Conservation (phyloP, 2,113 vertebrate species). For the Lophius piscatorius region DNA sequence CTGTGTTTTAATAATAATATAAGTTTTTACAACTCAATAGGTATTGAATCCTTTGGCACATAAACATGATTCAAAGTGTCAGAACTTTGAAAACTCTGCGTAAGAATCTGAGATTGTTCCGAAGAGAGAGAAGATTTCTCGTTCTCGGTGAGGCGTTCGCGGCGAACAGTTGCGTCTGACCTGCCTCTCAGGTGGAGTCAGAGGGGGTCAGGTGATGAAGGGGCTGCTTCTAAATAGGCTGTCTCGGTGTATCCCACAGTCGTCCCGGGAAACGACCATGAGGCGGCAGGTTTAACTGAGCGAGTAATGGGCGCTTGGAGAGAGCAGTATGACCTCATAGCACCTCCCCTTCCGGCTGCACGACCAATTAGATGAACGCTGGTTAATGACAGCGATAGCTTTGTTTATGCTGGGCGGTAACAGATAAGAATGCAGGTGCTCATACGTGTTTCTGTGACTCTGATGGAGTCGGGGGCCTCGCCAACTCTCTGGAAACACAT, state of each 20-base stretch:
- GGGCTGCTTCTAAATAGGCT: slow-evolving; percentile 62
- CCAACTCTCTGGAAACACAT: slow-evolving; percentile 52
- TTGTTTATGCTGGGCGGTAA: slow-evolving; percentile 36
- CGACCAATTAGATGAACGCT: slow-evolving; percentile 56
- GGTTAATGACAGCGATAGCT: slow-evolving; percentile 30
- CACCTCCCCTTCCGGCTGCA: slow-evolving; percentile 39
- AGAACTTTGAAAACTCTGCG: too few relatives aligned
- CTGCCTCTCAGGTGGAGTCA: slow-evolving; percentile 49
- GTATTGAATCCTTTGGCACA: too few relatives aligned
- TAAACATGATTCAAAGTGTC: too few relatives aligned
- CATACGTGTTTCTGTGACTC: neutral
- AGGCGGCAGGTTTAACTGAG: slow-evolving; percentile 50
- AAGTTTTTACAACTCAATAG: too few relatives aligned
- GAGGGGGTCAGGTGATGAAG: neutral
- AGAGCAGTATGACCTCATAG: slow-evolving; percentile 51
- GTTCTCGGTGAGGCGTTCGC: neutral
- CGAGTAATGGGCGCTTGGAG: slow-evolving; percentile 52
- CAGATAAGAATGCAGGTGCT: slow-evolving; percentile 7
- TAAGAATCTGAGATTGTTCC: neutral
- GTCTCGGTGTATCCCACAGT: slow-evolving; percentile 44
- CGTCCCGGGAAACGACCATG: slow-evolving; percentile 15
- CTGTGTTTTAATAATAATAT: too few relatives aligned
- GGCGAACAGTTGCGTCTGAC: slow-evolving; percentile 47
- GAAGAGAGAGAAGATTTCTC: slow-evolving; percentile 17
- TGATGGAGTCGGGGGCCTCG: slow-evolving; percentile 16